Evolutionary conservation across 1,140 invertebrate species (phyloP), one percentile per base, ranked within the genome.

Genomic region (Chrysoperla carnea): DNA sequence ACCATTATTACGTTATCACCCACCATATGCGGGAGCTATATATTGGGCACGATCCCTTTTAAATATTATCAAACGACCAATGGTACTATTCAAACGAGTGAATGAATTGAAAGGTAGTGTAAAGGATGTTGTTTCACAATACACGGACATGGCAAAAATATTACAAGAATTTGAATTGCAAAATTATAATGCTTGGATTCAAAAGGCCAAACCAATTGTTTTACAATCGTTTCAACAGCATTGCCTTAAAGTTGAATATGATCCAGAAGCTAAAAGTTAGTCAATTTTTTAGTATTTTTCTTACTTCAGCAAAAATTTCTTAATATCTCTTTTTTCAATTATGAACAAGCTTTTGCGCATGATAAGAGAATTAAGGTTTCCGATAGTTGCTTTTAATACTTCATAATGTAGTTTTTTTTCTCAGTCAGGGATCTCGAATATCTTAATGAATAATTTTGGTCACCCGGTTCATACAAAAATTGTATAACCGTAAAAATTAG

Each of bases 1-100:
- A 1, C 81, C 83, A 1, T 53, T 89, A 9, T 66, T 80, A 9
- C 73, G 76, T 37, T 73, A 88, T 53, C 77, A 87, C 49, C 81
- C 86, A 1, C 76, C 78, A 0, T 66, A 76, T 12, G 74, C 82
- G 14, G 87, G 88, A 13, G 71, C 82, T 11, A 85, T 93, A 39
- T 82, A 73, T 54, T 93, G 88, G 88, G 76, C 76, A 5, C 67
- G 81, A 29, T 67, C 78, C 36, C 59, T 91, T 9, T 85, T 85
- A 49, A 69, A 79, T 47, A 74, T 75, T 42, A 66, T 92, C 12
- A 89, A 85, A 57, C 68, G 69, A 40, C 75, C 84, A 0, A 76
- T 89, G 23, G 62, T 88, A 45, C 73, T 73, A 35, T 89, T 90
- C 52, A 71, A 80, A 54, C 68, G 72, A 43, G 69, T 86, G 2